These are phyloP conservation scores for Eupeodes corollae DNA, from an alignment of 1,140 invertebrate species.

Conservation along the genomic window DNA sequence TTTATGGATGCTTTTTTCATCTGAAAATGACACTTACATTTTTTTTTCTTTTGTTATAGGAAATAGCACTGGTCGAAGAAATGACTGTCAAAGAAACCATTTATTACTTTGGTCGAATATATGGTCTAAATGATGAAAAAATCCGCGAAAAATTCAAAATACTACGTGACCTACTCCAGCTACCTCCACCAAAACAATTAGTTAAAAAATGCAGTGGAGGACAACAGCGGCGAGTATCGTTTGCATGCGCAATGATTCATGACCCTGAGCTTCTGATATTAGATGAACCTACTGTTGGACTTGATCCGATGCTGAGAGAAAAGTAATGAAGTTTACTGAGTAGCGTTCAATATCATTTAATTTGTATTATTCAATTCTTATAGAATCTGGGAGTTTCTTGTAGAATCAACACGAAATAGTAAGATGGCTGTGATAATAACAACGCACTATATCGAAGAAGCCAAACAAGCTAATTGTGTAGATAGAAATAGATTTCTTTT, in stretches of 20 bases:
- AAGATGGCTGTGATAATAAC: slow-evolving; percentile 75
- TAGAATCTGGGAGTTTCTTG: slow-evolving; percentile 84
- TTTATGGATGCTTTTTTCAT: not conserved
- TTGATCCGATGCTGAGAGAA: slow-evolving; percentile 80
- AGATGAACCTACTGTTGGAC: slow-evolving; percentile 86
- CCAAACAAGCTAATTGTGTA: slow-evolving; percentile 71
- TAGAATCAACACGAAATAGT: slow-evolving; percentile 55
- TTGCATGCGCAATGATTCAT: slow-evolving; percentile 77
- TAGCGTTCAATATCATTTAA: not conserved
- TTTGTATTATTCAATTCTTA: slow-evolving; percentile 18
- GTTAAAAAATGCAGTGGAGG: slow-evolving; percentile 71
- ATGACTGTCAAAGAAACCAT: slow-evolving; percentile 78
- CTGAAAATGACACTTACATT: not conserved
- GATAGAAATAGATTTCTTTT: slow-evolving; percentile 12
- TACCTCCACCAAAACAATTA: slow-evolving; percentile 51
- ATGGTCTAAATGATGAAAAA: slow-evolving; percentile 54
- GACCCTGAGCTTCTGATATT: slow-evolving; percentile 78
- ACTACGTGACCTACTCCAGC: slow-evolving; percentile 58
- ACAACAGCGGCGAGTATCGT: slow-evolving; percentile 75
- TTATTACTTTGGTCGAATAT: slow-evolving; percentile 79
- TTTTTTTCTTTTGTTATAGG: slow-evolving; percentile 41
- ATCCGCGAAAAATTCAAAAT: slow-evolving; percentile 57
- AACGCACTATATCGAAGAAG: slow-evolving; percentile 92
- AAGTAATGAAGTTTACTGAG: slow-evolving; percentile 42
- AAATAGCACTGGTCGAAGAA: slow-evolving; percentile 75